Base-by-base conservation (phyloP, 2,113 vertebrate species). In the Uria lomvia region DNA sequence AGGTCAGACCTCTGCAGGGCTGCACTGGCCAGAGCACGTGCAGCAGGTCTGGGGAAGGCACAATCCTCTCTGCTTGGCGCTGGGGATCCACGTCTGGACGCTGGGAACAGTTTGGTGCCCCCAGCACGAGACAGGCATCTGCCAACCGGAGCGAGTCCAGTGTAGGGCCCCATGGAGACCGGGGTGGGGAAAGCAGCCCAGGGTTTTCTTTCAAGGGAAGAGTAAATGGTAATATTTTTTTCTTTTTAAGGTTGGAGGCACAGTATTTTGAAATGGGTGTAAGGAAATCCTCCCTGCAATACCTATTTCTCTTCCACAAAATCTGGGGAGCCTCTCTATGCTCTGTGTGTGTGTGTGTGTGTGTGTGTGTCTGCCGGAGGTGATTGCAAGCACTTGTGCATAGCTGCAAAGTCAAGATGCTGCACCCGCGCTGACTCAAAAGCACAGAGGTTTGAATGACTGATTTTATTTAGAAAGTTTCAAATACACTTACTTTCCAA, bases 401-500 rank as follows among this genome's bases (percentile, higher is more conserved):
- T 77, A 93, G 77, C 87, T 89, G 91, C 36, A 23, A 20, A 29
- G 56, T 13, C 0, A 3, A 80, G 88, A n/a, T 34, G 58, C 84
- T 17, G 15, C 9, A 2, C 1, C 2, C 8, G 1, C 58, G 68
- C 85, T 75, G 71, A 9, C 62, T 90, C 77, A 15, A 42, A 65
- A 65, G 67, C 53, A 34, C 1, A 0, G 76, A 15, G 90, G 16
- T 55, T 40, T 56, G 56, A 90, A 71, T 42, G 74, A 45, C 58
- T 65, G 81, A 58, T 96, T 82, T 96, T 40, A 76, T 91, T 75
- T 42, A 92, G 90, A 79, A 72, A 76, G 74, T 70, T 92, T 91
- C 82, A 77, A 71, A 93, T 83, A 42, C 94, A 90, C 82, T 93
- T 40, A 59, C 92, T 97, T 83, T 73, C 90, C 78, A 65, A 50